Evolutionary conservation across 2,888 invertebrate genomes (phyloP), one percentile per base, ranked within the genome.

Genomic region (Aphelenchoides bicaudatus): DNA sequence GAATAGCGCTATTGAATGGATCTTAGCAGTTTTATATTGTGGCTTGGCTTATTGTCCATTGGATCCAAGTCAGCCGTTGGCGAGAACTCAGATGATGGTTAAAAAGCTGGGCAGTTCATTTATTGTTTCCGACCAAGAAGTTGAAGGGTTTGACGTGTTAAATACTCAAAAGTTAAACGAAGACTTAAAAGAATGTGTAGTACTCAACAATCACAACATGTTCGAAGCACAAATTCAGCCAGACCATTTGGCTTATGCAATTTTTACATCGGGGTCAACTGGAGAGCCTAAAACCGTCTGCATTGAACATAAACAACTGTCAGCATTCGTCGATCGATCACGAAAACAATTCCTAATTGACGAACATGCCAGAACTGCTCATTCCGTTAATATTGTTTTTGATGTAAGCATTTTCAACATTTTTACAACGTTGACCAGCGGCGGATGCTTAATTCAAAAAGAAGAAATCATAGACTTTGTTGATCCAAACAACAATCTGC

Each of bases 251-350:
- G 58, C 60, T 1, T 75, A 75, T 52, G 62, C 73, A 8, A 67
- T 75, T 29, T 74, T 71, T 54, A 75, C 75, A 0, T 73, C 73
- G 58, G 75, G 75, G 8, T 69, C 74, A 8, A 75, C 75, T 5
- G 74, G 74, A 21, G 58, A 55, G 10, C 74, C 75, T n/a, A 75
- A 75, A 63, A 72, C 67, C 37, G 75, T 75, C 16, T 56, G 62
- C 21, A 65, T 75, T 47, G 43, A 60, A 4, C 63, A 70, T 39
- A 30, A 46, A 5, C 69, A 68, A 23, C 62, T 73, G 4, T n/a
- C 47, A 13, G 39, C 59, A 5, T 75, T 75, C 58, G 38, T 72
- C 2, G 51, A 52, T 23, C 43, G 50, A 34, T 64, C 72, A 0
- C 65, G 63, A n/a, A 61, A 59, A 37, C 62, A 72, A 39, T 64